Evolutionary conservation across 2,797 vertebrate genomes (phyloP), one percentile per base, ranked within the genome.

Genomic region (Galagoides demidoff): DNA sequence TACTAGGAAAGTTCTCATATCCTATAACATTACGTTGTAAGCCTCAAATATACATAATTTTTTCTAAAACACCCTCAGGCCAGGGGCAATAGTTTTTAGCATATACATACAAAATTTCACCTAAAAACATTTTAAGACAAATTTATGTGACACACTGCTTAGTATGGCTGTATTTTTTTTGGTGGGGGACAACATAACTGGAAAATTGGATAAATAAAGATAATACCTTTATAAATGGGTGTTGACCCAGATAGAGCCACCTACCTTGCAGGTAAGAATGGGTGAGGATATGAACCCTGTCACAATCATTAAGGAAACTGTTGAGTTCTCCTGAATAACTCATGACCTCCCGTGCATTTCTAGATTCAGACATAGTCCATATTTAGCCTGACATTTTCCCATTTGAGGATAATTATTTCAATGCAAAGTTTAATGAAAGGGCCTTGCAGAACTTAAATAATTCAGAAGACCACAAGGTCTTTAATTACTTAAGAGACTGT

Each of bases 341-440:
- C 7, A 2, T 13, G 13, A 7, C 14, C 16, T 7, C 12, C 3
- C 1, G 6, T 45, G 3, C 0, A 0, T 78, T 63, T 78, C n/a
- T 13, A 77, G 29, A 43, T 29, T 52, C 29, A 34, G 19, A 34
- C 82, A 73, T 0, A 45, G 29, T 25, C 63, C 25, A 34, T 16
- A 3, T 55, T 55, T 27, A 43, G 43, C 5, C 27, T 0, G 5
- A 19, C 2, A 64, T 39, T 83, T 31, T 12, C n/a, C 29, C n/a
- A 16, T 39, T 31, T 20, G 37, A 20, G 13, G 7, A 90, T 27
- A n/a, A 29, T n/a, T 57, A 66, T n/a, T 68, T 86, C 76, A 90
- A 9, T 16, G 39, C 43, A n/a, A 16, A 34, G 14, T 43, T 79
- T 66, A 64, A 5, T 5, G 29, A 61, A 25, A 61, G 39, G 27